Conservation (phyloP, 2,888 invertebrate genomes). For the Dryomyza anilis region DNA sequence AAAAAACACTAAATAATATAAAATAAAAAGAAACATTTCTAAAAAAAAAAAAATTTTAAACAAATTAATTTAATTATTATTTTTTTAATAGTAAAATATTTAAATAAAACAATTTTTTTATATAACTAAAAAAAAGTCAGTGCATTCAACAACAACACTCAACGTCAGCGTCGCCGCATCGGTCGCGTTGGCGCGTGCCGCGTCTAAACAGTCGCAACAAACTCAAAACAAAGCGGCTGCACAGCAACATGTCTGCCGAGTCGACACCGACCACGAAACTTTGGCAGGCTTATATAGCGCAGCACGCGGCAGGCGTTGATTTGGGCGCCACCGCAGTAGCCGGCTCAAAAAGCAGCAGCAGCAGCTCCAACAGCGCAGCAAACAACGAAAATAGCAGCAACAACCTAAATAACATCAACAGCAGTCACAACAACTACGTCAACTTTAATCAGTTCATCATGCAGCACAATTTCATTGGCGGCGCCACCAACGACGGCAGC, state of each 20-base stretch:
- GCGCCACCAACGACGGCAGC: background rate
- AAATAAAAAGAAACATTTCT: too few species aligned
- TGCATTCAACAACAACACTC: slow-evolving; percentile 23
- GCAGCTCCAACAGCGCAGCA: slow-evolving; percentile 17
- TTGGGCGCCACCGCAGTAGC: background rate
- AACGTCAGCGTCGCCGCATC: slow-evolving; percentile 23
- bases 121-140: slow-evolving; percentile 3
- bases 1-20: slow-evolving; percentile 28
- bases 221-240: slow-evolving; percentile 12
- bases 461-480: slow-evolving; percentile 54
- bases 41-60: too few species aligned
- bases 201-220: too few species aligned
- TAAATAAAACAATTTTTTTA: too few species aligned
- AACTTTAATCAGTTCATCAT: slow-evolving; percentile 59
- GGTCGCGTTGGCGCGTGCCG: too few species aligned
- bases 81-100: too few species aligned
- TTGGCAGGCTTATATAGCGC: slow-evolving; percentile 37
- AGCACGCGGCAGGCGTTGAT: background rate
- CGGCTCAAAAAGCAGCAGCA: slow-evolving; percentile 7
- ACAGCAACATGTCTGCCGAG: slow-evolving; percentile 32
- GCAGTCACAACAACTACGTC: slow-evolving; percentile 56
- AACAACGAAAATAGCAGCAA: too few species aligned
- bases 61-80: too few species aligned
- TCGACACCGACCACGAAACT: slow-evolving; percentile 32
- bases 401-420: slow-evolving; percentile 15